Evolutionary conservation across 2,888 invertebrate genomes (phyloP).

Genomic region (Epirrhoe alternata): DNA sequence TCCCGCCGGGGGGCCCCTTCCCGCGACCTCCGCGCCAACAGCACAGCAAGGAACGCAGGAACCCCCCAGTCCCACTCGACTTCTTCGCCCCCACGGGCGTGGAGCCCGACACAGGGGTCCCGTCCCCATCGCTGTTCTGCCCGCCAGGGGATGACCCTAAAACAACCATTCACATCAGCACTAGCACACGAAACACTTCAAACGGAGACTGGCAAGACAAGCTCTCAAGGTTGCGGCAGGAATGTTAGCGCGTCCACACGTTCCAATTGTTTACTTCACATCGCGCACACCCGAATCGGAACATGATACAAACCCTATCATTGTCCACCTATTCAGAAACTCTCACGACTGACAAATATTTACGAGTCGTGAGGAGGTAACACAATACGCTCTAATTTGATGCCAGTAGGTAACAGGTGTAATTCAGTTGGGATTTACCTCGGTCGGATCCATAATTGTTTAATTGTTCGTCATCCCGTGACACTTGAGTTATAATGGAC

Average conservation of each 20-base stretch:
- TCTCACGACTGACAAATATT: constrained; percentile 71
- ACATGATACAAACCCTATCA: constrained; percentile 52
- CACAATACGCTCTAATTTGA: constrained; percentile 82
- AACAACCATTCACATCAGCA: constrained; percentile 67
- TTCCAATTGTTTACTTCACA: constrained; percentile 79
- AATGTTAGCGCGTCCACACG: constrained; percentile 77
- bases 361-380: constrained; percentile 74
- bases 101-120: constrained; percentile 80
- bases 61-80: constrained; percentile 86
- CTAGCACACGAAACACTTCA: constrained; percentile 37
- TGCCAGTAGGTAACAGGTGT: constrained; percentile 83
- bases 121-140: constrained; percentile 83
- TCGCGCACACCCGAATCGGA: constrained; percentile 52
- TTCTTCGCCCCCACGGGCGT: constrained; percentile 77
- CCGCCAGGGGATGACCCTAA: constrained; percentile 85
- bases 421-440: constrained; percentile 89
- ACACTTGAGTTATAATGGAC: constrained; percentile 99
- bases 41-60: constrained; percentile 94
- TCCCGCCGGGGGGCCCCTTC: constrained; percentile 81
- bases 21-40: constrained; percentile 90
- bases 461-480: constrained; percentile 98
- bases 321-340: constrained; percentile 55
- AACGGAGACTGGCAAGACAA: constrained; percentile 60
- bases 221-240: constrained; percentile 76
- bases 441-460: constrained; percentile 96